Evolutionary conservation across 2,888 invertebrate species (phyloP).

Genomic region (Sinhomidia bicolor): DNA sequence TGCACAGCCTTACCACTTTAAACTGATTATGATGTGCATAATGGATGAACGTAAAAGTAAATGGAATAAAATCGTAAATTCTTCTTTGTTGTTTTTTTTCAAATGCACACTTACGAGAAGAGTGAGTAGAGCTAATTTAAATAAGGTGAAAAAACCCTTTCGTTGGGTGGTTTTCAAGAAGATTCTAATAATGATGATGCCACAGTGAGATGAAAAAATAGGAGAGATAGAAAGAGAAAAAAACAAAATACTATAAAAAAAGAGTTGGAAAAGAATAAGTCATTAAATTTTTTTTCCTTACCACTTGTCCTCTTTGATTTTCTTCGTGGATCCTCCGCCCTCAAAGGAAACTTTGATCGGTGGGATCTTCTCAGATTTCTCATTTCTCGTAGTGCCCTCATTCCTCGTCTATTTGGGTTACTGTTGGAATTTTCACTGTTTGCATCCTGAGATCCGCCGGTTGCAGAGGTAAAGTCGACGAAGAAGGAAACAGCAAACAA

Average conservation of each 20-base stretch:
- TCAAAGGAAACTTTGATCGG: slow-evolving; percentile 77
- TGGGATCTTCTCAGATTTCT: slow-evolving; percentile 74
- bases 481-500: slow-evolving; percentile 64
- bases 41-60: slow-evolving; percentile 59
- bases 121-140: slow-evolving; percentile 58
- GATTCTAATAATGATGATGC: not conserved
- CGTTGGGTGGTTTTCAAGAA: slow-evolving; percentile 16
- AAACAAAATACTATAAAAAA: not conserved
- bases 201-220: not conserved
- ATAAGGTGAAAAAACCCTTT: slow-evolving; percentile 70
- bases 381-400: slow-evolving; percentile 68
- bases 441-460: slow-evolving; percentile 47
- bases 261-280: not conserved
- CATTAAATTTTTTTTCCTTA: slow-evolving; percentile 60
- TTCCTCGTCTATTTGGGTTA: slow-evolving; percentile 34
- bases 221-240: not conserved
- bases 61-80: slow-evolving; percentile 52
- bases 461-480: slow-evolving; percentile 63
- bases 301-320: slow-evolving; percentile 78
- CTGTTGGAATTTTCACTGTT: slow-evolving; percentile 34
- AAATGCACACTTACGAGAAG: not conserved
- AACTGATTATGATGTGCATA: slow-evolving; percentile 63
- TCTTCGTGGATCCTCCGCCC: slow-evolving; percentile 74
- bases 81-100: slow-evolving; percentile 20
- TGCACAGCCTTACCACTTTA: slow-evolving; percentile 32